These are phyloP conservation scores for Melierax canorus DNA, from an alignment of 2,113 vertebrate genomes.

Conservation along the genomic window DNA sequence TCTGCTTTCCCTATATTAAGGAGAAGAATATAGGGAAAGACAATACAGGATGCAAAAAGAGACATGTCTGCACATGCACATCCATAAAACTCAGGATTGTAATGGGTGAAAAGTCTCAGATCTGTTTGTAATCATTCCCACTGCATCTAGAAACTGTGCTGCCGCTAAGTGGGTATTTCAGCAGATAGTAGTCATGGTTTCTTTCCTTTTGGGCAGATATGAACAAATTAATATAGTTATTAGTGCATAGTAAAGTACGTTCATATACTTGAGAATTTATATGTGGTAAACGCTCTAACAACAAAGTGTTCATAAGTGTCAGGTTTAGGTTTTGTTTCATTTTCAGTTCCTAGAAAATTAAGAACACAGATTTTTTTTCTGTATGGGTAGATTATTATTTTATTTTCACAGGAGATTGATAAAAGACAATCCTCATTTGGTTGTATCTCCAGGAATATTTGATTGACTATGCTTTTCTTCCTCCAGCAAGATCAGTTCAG, in stretches of 20 bases:
- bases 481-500: neutral
- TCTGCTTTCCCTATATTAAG: neutral
- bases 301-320: neutral
- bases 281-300: neutral
- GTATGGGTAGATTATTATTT: neutral
- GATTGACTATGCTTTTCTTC: neutral
- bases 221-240: neutral
- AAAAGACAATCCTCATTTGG: neutral
- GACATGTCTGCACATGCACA: neutral
- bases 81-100: neutral
- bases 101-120: neutral
- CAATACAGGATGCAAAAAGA: neutral
- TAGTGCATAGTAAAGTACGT: neutral
- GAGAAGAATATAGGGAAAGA: neutral
- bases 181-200: neutral
- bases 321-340: neutral
- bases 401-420: neutral
- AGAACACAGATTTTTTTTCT: neutral
- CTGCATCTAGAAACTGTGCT: neutral
- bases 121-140: neutral
- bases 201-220: neutral
- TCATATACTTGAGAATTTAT: neutral
- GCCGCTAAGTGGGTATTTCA: neutral
- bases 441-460: neutral
- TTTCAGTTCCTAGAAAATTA: neutral